These are phyloP conservation scores for Callitettix versicolor DNA, from an alignment of 1,140 invertebrate species.

Conservation along the genomic window DNA sequence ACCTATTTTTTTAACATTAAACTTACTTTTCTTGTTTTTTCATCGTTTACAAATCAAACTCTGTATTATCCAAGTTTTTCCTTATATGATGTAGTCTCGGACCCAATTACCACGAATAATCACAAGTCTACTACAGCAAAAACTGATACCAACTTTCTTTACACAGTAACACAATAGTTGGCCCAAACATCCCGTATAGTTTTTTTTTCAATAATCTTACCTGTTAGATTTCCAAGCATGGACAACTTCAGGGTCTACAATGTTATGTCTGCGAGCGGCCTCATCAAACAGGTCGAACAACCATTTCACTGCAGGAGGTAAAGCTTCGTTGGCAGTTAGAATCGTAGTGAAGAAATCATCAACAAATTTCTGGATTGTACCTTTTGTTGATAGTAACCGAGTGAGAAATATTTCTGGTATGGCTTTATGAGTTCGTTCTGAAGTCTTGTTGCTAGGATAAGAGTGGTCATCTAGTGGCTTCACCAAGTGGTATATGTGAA, in stretches of 20 bases:
- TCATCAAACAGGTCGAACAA: constrained; percentile 90
- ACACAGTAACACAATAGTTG: no score
- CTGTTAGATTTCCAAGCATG: constrained; percentile 94
- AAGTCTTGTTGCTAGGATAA: constrained; percentile 40
- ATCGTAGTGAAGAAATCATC: constrained; percentile 89
- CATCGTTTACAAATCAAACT: no score
- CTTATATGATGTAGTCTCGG: no score
- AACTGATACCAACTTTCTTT: no score
- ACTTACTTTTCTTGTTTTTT: no score
- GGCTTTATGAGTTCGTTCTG: constrained; percentile 76
- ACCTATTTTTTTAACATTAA: no score
- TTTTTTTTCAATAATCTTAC: constrained; percentile 29
- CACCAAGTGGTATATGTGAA: constrained; percentile 70
- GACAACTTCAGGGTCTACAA: constrained; percentile 78
- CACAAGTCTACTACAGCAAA: no score
- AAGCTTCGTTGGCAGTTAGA: constrained; percentile 75
- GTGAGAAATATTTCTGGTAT: constrained; percentile 94
- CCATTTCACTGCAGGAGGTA: constrained; percentile 90
- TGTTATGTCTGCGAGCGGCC: constrained; percentile 71
- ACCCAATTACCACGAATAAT: no score
- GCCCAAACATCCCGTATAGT: no score
- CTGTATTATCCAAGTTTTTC: no score
- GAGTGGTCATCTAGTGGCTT: constrained; percentile 65
- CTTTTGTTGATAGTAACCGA: constrained; percentile 83
- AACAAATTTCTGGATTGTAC: constrained; percentile 92